Evolutionary conservation across 2,888 invertebrate genomes (phyloP), one percentile per base, ranked within the genome.

Genomic region (Lasioglossum villosulum): DNA sequence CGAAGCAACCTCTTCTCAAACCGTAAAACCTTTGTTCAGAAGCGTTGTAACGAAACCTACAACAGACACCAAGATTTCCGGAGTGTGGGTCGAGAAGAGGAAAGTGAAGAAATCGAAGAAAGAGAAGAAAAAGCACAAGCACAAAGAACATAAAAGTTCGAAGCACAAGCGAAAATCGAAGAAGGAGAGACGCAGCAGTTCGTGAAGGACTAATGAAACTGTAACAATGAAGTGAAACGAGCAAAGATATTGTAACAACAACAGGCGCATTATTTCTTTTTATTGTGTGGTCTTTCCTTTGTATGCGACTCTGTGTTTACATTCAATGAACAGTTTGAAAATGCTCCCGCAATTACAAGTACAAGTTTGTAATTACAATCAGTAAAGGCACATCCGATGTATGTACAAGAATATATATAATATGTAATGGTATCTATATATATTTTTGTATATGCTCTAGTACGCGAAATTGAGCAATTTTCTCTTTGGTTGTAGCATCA

Each of bases 51-150:
- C 92, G 6, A 93, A 92, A 78, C 84, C 79, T 8, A 80, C 80
- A 5, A 23, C 4, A 10, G 86, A 85, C 8, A 71, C 80, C 0
- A 82, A 77, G 23, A 73, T 77, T 23, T 86, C 89, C 19, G 93
- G 92, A 5, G 86, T 92, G 59, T 95, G 94, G 94, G 92, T 95
- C 2, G 94, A 92, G 84, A 78, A 71, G 78, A 83, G 75, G 5
- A 87, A 82, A 85, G n/a, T 75, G 78, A 92, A 95, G 59, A 94
- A 94, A 78, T 91, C 92, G 5, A 95, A 94, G 78, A 95, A 95
- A 63, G 93, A 93, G 45, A 94, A 94, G 75, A 94, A 94, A 34
- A 95, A 95, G 68, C 94, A 93, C 45, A 95, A 94, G 75, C 94
- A 94, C 75, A 93, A 92, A 79, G 93, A 94, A 48, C 90, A 92